These are phyloP conservation scores for Intellagama lesueurii DNA, from an alignment of 2,797 vertebrate species.

Conservation along the genomic window DNA sequence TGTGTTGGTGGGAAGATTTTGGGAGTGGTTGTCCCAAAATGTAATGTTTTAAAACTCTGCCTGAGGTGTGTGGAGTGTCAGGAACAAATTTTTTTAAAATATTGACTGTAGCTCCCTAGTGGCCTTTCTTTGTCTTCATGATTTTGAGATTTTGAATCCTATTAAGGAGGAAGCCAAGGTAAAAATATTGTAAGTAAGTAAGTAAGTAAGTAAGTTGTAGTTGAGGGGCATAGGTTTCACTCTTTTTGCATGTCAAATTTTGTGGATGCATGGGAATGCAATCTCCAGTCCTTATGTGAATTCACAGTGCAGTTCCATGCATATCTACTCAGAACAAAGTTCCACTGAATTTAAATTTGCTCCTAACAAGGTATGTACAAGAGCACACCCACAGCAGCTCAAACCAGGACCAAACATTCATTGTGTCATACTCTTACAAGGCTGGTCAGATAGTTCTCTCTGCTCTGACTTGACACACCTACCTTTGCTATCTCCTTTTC, in stretches of 20 bases:
- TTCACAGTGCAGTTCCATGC: background rate
- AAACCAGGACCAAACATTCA: background rate
- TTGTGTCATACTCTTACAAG: background rate
- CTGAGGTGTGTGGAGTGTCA: background rate
- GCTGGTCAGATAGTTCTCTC: background rate
- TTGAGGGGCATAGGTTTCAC: background rate
- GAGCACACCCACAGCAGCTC: background rate
- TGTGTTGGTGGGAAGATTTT: background rate
- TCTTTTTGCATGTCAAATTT: background rate
- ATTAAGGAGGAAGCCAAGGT: no score
- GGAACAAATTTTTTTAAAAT: background rate
- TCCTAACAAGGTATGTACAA: background rate
- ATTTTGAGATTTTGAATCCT: no score
- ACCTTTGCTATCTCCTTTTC: conserved; percentile 34
- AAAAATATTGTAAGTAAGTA: no score
- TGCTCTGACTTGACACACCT: background rate
- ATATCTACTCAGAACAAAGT: background rate
- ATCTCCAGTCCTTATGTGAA: background rate
- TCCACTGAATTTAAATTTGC: background rate
- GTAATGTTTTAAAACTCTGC: no score
- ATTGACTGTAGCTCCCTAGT: background rate
- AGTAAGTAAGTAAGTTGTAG: background rate
- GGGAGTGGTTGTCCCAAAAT: background rate
- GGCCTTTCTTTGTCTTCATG: background rate
- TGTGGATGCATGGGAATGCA: background rate